phyloP scores from a whole-genome alignment of 2,113 vertebrate species.

The Cnemophilus loriae region DNA sequence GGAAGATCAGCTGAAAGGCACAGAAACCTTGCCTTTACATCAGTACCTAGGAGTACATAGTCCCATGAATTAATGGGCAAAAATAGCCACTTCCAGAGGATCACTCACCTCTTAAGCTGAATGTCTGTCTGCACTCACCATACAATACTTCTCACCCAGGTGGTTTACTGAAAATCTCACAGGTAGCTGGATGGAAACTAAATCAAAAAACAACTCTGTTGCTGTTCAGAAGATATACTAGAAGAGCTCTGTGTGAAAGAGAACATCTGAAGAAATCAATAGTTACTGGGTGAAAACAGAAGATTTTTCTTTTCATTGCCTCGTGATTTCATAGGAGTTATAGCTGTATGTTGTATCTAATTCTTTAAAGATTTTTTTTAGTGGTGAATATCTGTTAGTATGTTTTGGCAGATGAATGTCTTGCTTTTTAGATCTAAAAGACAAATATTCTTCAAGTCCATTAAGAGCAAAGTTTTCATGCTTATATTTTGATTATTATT shows the following conservation, averaged over 20 bases:
- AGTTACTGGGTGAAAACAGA: neutral
- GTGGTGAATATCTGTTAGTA: neutral
- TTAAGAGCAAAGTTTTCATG: neutral
- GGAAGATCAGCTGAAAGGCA: neutral
- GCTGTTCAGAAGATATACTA: neutral
- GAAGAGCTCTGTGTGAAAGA: neutral
- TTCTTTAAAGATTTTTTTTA: neutral
- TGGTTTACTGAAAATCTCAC: neutral
- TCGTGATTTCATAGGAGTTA: neutral
- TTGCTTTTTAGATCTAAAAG: neutral
- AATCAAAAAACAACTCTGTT: neutral
- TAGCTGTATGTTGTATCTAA: neutral
- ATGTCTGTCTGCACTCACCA: neutral
- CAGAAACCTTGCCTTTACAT: neutral
- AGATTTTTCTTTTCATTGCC: neutral
- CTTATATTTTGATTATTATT: neutral
- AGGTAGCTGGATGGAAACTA: neutral
- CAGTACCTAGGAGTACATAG: neutral
- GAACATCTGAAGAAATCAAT: neutral
- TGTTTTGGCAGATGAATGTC: neutral
- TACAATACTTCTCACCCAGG: neutral
- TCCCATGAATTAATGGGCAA: neutral
- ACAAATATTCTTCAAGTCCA: neutral
- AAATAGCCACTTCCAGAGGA: neutral
- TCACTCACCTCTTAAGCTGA: neutral